Conservation (phyloP, 1,140 invertebrate genomes). For the Nasonia vitripennis region DNA sequence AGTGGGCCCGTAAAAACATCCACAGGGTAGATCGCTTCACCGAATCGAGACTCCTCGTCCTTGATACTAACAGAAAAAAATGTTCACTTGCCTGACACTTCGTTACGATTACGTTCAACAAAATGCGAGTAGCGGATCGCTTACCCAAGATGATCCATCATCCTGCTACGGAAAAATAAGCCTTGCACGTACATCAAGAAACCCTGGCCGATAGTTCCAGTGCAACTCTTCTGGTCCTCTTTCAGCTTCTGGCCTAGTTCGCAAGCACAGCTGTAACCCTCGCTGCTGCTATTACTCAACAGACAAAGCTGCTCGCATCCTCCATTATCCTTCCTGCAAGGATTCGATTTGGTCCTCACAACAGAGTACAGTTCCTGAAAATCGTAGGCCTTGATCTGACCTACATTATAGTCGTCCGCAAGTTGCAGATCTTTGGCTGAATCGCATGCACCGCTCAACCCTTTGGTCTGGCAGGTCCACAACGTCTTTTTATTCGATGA, state of each 20-base stretch:
- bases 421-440: neutral
- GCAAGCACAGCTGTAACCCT: constrained; percentile 16
- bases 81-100: no score
- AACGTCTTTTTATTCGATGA: neutral
- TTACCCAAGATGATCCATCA: neutral
- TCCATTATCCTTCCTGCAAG: neutral
- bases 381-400: neutral
- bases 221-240: neutral
- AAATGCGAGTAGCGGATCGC: no score
- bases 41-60: no score
- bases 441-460: neutral
- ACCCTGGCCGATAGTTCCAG: neutral
- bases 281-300: neutral
- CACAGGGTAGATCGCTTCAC: neutral
- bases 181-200: constrained; percentile 8
- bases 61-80: no score
- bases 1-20: neutral
- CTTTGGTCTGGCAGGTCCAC: neutral
- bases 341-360: neutral
- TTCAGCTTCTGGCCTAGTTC: neutral
- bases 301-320: constrained; percentile 10
- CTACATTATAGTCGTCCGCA: neutral
- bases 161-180: neutral
- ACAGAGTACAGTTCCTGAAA: neutral
- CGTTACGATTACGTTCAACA: neutral